Evolutionary conservation across 2,888 invertebrate genomes (phyloP).

Genomic region (Acholoe squamosa): DNA sequence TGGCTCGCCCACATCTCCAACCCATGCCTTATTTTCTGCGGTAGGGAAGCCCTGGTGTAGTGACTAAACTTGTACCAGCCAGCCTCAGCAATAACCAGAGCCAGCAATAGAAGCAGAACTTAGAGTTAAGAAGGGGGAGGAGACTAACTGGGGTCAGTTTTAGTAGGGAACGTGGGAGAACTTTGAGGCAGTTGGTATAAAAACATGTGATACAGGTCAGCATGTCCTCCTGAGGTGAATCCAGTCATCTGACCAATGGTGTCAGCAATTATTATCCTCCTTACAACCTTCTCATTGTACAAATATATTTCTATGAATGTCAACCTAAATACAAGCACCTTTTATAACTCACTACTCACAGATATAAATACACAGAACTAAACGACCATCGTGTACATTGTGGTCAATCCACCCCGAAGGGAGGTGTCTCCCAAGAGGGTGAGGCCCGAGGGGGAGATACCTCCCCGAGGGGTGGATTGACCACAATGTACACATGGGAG

Average conservation of each 20-base stretch:
- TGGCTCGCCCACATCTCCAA: constrained; percentile 48
- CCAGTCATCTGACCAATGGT: background rate
- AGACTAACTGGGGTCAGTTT: background rate
- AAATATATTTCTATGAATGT: background rate
- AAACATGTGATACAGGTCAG: background rate
- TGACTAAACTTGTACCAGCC: constrained; percentile 34
- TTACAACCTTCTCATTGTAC: too few species aligned
- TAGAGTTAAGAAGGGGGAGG: background rate
- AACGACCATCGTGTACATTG: too few species aligned
- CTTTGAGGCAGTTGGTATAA: background rate
- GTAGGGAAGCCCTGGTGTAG: constrained; percentile 43
- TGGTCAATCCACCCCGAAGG: too few species aligned
- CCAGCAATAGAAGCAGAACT: background rate
- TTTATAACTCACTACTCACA: too few species aligned
- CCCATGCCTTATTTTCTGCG: constrained; percentile 53
- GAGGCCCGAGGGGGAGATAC: too few species aligned
- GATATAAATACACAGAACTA: too few species aligned
- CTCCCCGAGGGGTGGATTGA: too few species aligned
- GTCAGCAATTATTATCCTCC: background rate
- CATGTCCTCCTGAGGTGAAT: background rate
- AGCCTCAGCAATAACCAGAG: background rate
- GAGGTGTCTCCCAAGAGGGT: too few species aligned
- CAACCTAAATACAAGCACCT: background rate
- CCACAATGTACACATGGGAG: too few species aligned
- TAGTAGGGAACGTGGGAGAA: background rate